Base-by-base conservation (phyloP, 2,113 vertebrate genomes). In the Australoheros scitulus region DNA sequence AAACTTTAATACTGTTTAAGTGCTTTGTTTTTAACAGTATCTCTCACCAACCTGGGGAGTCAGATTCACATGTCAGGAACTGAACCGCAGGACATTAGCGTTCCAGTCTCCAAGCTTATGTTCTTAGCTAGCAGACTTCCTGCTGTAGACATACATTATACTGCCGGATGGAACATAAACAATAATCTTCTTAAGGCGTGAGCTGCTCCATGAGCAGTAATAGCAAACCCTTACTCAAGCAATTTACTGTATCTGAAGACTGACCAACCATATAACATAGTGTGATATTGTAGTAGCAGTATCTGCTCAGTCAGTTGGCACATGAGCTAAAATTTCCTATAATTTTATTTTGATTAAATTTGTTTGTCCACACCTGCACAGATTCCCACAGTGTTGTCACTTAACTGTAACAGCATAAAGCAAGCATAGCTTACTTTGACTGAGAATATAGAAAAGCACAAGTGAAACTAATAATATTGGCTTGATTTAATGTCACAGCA, bases 161-260 rank as follows among this genome's bases (percentile, higher is more conserved):
- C 82, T 81, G 86, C 55, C 79, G 41, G 65, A 24, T 24, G 32
- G 68, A 77, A 88, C 88, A 81, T 90, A 87, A 91, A 87, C 43
- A 89, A 89, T 89, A 92, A 94, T 88, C 86, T 86, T 75, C 90
- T 91, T 89, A 90, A 77, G 80, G 57, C 81, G 79, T 91, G 83
- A 90, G 80, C 82, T 63, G 63, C 59, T 84, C 80, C 77, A 52
- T 77, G 32, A 72, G 64, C 84, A 77, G 76, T 80, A 79, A 87
- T 78, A 83, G 78, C 43, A 78, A 83, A 29, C 14, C 80, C 72
- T 90, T 74, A 86, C 77, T 81, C 80, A 75, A 79, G 78, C 58
- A 88, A 74, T 82, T 85, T 76, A 58, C 65, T 52, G 47, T 60
- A 72, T 83, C 32, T 65, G 50, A 72, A 76, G 14, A 77, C 59